Evolutionary conservation across 2,888 invertebrate genomes (phyloP).

Genomic region (Nemotelus pantherinus): DNA sequence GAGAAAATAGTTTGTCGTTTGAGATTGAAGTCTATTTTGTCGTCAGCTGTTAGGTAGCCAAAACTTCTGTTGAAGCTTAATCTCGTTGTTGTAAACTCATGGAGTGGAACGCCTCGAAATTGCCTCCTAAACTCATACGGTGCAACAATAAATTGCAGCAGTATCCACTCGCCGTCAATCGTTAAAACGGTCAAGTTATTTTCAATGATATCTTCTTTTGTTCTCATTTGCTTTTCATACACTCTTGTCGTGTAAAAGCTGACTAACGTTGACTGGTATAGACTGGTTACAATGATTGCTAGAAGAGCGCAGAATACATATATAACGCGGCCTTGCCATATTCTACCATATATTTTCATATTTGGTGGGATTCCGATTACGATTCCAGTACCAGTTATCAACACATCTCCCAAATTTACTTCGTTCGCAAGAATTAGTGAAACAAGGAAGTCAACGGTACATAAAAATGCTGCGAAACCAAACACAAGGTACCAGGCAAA

Average conservation of each 20-base stretch:
- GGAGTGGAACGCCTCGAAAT: background rate
- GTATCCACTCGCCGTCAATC: background rate
- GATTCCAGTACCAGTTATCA: background rate
- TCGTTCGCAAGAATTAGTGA: background rate
- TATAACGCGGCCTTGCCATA: background rate
- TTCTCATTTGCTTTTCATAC: constrained; percentile 1
- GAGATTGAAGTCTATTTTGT: background rate
- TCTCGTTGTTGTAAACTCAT: background rate
- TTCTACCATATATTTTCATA: background rate
- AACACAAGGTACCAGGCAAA: background rate
- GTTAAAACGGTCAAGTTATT: background rate
- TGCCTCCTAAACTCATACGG: background rate
- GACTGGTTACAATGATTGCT: background rate
- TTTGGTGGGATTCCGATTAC: background rate
- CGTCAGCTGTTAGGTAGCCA: background rate
- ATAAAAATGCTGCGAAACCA: background rate
- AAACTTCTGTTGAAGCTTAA: background rate
- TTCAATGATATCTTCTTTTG: background rate
- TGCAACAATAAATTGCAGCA: background rate
- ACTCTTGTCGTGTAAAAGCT: constrained; percentile 20
- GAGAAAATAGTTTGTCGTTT: background rate
- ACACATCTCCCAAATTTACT: background rate
- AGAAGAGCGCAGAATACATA: background rate
- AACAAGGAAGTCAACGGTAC: background rate
- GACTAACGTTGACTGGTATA: constrained; percentile 7